These are phyloP conservation scores for Drosophila colorata DNA, from an alignment of 2,888 invertebrate species.

Conservation along the genomic window DNA sequence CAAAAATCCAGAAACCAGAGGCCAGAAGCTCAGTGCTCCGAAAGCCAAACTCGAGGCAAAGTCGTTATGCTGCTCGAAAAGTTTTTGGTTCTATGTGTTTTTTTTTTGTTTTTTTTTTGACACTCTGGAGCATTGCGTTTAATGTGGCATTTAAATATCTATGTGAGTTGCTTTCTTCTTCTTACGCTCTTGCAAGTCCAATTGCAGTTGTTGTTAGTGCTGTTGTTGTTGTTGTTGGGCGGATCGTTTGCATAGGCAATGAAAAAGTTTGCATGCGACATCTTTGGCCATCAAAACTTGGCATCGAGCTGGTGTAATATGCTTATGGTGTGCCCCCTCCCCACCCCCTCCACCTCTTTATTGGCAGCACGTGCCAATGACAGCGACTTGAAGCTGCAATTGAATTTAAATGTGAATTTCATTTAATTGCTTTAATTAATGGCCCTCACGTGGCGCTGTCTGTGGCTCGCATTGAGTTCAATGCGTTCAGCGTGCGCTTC, in stretches of 20 bases:
- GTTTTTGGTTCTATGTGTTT: neutral
- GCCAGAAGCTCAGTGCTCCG: conserved; percentile 1
- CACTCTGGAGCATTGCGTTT: conserved; percentile 46
- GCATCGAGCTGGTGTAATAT: conserved; percentile 25
- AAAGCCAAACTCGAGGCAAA: conserved; percentile 4
- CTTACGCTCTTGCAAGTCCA: neutral
- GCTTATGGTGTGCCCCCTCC: conserved; percentile 48
- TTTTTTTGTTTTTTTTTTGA: conserved; percentile 2
- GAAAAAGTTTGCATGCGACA: conserved; percentile 52
- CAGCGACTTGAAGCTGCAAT: conserved; percentile 45
- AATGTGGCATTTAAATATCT: conserved; percentile 54
- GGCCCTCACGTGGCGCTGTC: conserved; percentile 28
- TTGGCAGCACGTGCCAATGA: conserved; percentile 33
- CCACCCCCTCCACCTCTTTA: neutral
- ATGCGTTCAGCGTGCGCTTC: conserved; percentile 6
- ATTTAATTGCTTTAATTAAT: conserved; percentile 78
- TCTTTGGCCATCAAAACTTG: conserved; percentile 52
- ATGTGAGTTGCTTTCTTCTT: conserved; percentile 15
- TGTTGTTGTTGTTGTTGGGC: conserved; percentile 18
- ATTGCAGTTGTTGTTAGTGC: conserved; percentile 20
- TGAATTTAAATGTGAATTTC: conserved; percentile 71
- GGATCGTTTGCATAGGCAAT: conserved; percentile 70
- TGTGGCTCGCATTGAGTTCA: conserved; percentile 7
- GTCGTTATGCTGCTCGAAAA: conserved; percentile 36
- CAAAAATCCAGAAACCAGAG: neutral